Base-by-base conservation (phyloP, 1,140 invertebrate genomes). In the Platyura marginata region DNA sequence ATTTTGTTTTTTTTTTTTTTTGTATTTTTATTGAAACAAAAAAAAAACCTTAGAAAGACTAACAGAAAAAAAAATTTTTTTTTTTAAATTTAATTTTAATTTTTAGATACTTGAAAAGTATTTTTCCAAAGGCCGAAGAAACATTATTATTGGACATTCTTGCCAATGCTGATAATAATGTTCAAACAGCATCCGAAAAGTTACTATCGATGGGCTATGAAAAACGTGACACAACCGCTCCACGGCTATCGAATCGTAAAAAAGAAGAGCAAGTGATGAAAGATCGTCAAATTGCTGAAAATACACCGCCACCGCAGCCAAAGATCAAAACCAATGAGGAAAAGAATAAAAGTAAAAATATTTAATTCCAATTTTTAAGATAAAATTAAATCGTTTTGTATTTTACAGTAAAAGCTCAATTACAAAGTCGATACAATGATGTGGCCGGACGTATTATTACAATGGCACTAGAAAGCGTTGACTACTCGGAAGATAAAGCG, bases 111-210 rank as follows among this genome's bases (percentile, higher is more conserved):
- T 70, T 92, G 66, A 91, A 91, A 63, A 85, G 81, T 54, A 72
- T 90, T 49, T 91, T 89, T 62, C 84, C 85, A n/a, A 82, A 86
- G 63, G 83, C 79, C 1, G 86, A 92, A 48, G 86, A 90, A 59
- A 85, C 81, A n/a, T 59, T 89, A 21, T 74, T 92, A 8, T 65
- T 90, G 38, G 86, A 91, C 57, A 69, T 87, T 42, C 61, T 92
- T 22, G 77, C 77, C 43, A 82, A 78, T 58, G 79, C 81, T 48
- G 85, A 90, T 48, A 88, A 88, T 53, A 90, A 89, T 61, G 86
- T 89, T 3, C 81, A 85, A 53, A 83, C 77, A 51, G 81, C 84
- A 11, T 82, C 82, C 1, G 81, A 88, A 51, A 77, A 74, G 46
- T 64, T 91, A 3, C 64, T 79, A 21, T 69, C 73, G 15, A 72